Base-by-base conservation (phyloP, 2,113 vertebrate genomes). In the Rhynchopsitta pachyrhyncha region DNA sequence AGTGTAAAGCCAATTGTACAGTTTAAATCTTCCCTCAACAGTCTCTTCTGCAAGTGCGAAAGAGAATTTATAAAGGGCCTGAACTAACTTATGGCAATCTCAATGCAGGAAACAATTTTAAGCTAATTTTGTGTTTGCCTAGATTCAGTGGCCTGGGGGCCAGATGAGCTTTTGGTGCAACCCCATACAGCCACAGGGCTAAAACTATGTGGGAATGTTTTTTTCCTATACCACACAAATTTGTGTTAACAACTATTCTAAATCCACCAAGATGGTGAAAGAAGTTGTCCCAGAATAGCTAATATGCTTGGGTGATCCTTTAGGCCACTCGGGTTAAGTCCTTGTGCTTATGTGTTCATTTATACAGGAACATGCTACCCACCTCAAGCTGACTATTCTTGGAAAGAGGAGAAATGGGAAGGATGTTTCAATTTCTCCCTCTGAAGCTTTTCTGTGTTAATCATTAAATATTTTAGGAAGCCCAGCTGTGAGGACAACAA, bases 151-250 rank as follows among this genome's bases (percentile, higher is more conserved):
- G 55, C 64, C 81, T 92, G 86, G 66, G 33, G 95, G 41, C 49
- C 92, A 93, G 82, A 92, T 74, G 80, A 90, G 41, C 10, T 70
- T 83, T 86, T 88, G 76, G 20, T 93, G 46, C 3, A 3, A 46
- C 12, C 93, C 73, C 60, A 55, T 39, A 59, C 42, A 86, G 76
- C 88, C n/a, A 39, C 8, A 68, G 77, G 86, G 66, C 67, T 84
- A 64, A 52, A 95, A 82, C 33, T 14, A 46, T 0, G 27, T 86
- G 69, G 73, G 86, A 89, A 82, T 19, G 6, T 4, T 62, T 90
- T 76, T 85, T 88, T 63, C 23, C 27, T 75, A 22, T 50, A 42
- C 10, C 47, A 68, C 42, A 25, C 11, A 29, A 84, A 79, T 78
- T 68, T 82, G 42, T 62, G 31, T 84, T 91, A 82, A 84, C 78